Evolutionary conservation across 2,113 vertebrate genomes (phyloP).

Genomic region (Pampusana beccarii): DNA sequence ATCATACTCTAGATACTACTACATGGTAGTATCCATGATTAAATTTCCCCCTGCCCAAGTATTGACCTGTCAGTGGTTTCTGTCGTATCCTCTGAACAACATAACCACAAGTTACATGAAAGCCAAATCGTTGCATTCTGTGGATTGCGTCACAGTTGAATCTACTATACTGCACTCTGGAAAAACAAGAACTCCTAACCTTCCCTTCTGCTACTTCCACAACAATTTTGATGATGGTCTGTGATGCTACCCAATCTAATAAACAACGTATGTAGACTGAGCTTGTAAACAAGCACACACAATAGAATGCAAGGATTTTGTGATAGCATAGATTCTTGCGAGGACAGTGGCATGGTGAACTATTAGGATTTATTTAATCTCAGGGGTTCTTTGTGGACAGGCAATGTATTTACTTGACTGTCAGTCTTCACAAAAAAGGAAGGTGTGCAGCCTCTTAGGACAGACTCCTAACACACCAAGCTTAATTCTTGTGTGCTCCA

Average conservation of each 20-base stretch:
- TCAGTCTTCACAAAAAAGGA: neutral
- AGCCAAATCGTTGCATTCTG: neutral
- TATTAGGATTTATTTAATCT: neutral
- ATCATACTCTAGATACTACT: neutral
- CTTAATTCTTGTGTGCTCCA: neutral
- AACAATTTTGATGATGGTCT: neutral
- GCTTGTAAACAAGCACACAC: neutral
- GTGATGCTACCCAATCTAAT: neutral
- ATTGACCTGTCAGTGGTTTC: neutral
- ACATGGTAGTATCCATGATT: neutral
- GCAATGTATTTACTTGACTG: neutral
- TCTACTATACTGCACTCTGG: neutral
- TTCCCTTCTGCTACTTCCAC: neutral
- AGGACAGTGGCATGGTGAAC: neutral
- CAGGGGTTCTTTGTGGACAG: neutral
- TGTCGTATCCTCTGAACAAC: neutral
- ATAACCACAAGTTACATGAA: neutral
- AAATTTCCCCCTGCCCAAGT: neutral
- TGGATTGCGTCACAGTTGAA: neutral
- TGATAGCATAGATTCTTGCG: neutral
- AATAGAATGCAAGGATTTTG: neutral
- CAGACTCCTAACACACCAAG: neutral
- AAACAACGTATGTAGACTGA: neutral
- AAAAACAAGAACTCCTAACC: neutral
- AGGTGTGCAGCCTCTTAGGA: neutral